A percentile compares a stretch with the other conserved stretches of the same genome.
These are phyloP conservation scores for Phengaris alcon DNA, from an alignment of 2,888 invertebrate species.

Conservation along the genomic window DNA sequence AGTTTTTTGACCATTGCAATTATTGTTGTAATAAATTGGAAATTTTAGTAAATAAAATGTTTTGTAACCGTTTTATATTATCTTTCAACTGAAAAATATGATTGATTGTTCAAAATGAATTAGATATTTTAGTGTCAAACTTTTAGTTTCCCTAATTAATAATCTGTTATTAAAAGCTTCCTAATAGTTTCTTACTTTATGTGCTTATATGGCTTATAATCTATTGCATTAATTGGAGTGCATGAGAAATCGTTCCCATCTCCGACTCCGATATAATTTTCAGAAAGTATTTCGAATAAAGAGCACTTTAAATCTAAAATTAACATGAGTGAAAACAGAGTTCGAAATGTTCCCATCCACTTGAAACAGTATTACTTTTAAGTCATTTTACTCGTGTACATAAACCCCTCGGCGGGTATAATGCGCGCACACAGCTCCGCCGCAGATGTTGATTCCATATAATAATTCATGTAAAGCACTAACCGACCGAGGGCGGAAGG, in stretches of 20 bases:
- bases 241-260: not conserved
- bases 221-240: not conserved
- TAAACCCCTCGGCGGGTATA: conserved; percentile 59
- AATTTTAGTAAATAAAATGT: too few species aligned
- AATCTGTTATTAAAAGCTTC: not conserved
- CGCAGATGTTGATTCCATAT: conserved; percentile 80
- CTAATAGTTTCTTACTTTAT: not conserved
- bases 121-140: too few species aligned
- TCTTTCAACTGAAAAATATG: too few species aligned
- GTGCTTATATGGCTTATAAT: too few species aligned
- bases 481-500: conserved; percentile 78
- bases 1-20: not conserved
- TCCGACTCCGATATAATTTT: not conserved
- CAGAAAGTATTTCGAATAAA: conserved; percentile 37
- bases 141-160: not conserved
- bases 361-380: conserved; percentile 69
- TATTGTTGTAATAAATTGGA: not conserved
- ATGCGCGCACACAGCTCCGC: conserved; percentile 59
- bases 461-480: conserved; percentile 79
- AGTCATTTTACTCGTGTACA: conserved; percentile 73
- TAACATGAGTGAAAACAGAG: conserved; percentile 55
- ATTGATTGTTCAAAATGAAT: too few species aligned
- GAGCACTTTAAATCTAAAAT: conserved; percentile 48
- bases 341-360: conserved; percentile 68
- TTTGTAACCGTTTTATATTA: too few species aligned